Base-by-base conservation (phyloP, 2,888 invertebrate genomes). In the Plagodis pulveraria region DNA sequence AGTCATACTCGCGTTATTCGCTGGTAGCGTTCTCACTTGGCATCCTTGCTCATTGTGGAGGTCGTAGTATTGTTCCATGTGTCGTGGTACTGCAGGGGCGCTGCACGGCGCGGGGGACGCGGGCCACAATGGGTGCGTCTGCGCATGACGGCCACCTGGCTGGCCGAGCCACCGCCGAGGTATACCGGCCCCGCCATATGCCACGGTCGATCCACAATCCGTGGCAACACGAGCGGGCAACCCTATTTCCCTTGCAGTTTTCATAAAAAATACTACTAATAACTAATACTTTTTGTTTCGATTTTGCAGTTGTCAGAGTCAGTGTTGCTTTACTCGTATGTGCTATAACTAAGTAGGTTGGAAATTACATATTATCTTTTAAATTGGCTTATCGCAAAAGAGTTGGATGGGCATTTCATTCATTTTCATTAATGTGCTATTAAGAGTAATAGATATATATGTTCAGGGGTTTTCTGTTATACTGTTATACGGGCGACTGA, bases 81-180 rank as follows among this genome's bases (percentile, higher is more conserved):
- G 80, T 80, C 77, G 84, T 77, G 80, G 74, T 72, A 12, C 41
- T 42, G 42, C 66, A 67, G 72, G 73, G 72, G 70, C 64, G 71
- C 62, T 63, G 70, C 32, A 73, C 69, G 53, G 67, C 64, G 66
- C 56, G 66, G 65, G 66, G 64, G 68, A 63, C 69, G 61, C 72
- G 68, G 66, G 66, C 55, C 71, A 91, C 90, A 91, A 91, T 90
- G 83, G 89, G 91, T 87, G 90, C 91, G 89, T 77, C 88, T 84
- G 90, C 88, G 89, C 91, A 90, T 92, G 90, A 91, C 92, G 91
- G 76, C 78, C 91, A 91, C 90, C 92, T 91, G 92, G 91, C 92
- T 91, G 92, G 91, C 80, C 77, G 55, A 33, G 48, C 38, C 38
- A 52, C 40, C 55, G 33, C 41, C 51, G 84, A 78, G 83, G 80